Base-by-base conservation (phyloP, 2,888 invertebrate species). In the Cephonodes hylas region DNA sequence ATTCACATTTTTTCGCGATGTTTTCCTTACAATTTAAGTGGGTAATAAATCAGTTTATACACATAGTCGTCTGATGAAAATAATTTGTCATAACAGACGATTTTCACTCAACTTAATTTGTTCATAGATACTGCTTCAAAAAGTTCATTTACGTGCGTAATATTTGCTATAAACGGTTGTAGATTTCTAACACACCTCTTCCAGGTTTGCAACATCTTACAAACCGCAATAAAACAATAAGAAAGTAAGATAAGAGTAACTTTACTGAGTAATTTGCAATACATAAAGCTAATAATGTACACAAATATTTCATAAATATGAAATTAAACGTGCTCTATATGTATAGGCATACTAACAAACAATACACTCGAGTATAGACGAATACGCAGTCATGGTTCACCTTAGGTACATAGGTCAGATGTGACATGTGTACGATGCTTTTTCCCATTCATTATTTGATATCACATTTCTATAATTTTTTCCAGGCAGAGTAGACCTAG, bases 211-310 rank as follows among this genome's bases (percentile, higher is more conserved):
- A 13, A 38, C n/a, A 13, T 10, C 38, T 13, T 13, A n/a, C 8
- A 13, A 38, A 38, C 10, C n/a, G n/a, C 25, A 53, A 53, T 27
- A 27, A 53, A 53, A 31, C 15, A 18, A 0, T 0, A 18, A 3
- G 18, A 15, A 38, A 31, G 68, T n/a, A n/a, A n/a, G 68, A 76
- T 78, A 79, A 76, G 75, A 78, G 48, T 76, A 80, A 69, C 71
- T 82, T 83, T 81, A 81, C 79, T 79, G 75, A 79, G 75, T 77
- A 82, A 82, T 81, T 81, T 80, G 76, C 78, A 75, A 73, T 74
- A 77, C 76, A 76, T 77, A 75, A 75, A 79, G 75, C 72, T 76
- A 79, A 80, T 69, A 71, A 75, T 77, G 68, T 75, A 80, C 77
- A 76, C 71, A 74, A 74, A 77, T 73, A 60, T 60, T 60, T 48